Conservation (phyloP, 1,140 invertebrate species). For the Listronotus oregonensis region DNA sequence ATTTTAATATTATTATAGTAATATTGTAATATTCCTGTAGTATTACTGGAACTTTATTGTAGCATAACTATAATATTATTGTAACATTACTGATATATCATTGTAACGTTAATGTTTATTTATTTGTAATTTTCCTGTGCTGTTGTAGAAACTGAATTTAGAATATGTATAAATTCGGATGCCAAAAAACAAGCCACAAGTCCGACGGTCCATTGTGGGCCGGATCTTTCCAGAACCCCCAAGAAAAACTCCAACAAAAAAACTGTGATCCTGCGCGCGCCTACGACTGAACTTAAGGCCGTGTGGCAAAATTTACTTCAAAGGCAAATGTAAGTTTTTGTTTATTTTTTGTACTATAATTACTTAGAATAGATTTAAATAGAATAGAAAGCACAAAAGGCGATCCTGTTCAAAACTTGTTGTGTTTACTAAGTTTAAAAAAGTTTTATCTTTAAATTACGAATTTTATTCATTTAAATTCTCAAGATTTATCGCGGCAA, state of each 20-base stretch:
- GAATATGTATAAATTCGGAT: constrained; percentile 66
- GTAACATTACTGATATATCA: not conserved
- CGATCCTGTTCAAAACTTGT: too few relatives aligned
- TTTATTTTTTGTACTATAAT: not conserved
- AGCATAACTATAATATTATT: too few relatives aligned
- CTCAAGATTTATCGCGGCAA: too few relatives aligned
- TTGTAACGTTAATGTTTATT: not conserved
- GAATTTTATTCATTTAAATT: too few relatives aligned
- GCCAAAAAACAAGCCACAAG: constrained; percentile 61
- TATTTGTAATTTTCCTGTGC: not conserved
- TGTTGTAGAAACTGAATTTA: constrained; percentile 70
- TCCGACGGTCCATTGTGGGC: constrained; percentile 69
- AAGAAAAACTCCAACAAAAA: constrained; percentile 66
- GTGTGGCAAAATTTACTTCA: constrained; percentile 89
- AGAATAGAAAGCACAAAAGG: too few relatives aligned
- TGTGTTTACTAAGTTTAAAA: too few relatives aligned
- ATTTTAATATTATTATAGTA: too few relatives aligned
- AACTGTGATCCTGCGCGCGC: constrained; percentile 75
- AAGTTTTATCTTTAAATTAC: too few relatives aligned
- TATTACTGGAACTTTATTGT: too few relatives aligned
- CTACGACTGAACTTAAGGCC: constrained; percentile 80
- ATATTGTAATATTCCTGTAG: too few relatives aligned
- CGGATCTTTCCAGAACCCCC: constrained; percentile 62
- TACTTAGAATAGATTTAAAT: too few relatives aligned
- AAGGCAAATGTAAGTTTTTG: constrained; percentile 76